These are phyloP conservation scores for Phalloptychus januarius DNA, from an alignment of 2,797 vertebrate species.

Conservation along the genomic window DNA sequence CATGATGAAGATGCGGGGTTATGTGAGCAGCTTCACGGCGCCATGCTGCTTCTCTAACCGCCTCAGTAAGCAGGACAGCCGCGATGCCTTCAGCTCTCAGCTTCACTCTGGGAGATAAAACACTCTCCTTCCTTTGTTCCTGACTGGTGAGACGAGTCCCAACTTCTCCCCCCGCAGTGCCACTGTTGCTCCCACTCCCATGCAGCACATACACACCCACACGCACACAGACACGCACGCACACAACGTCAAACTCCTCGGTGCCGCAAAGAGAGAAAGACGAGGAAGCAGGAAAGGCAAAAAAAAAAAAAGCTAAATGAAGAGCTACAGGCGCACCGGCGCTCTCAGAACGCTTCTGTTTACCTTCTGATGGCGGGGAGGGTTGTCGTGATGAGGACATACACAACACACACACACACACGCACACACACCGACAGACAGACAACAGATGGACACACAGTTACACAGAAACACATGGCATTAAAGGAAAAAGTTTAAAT, in stretches of 20 bases:
- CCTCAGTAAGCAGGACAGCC: constrained; percentile 45
- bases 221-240: background rate
- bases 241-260: constrained; percentile 33
- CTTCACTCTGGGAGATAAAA: constrained; percentile 37
- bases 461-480: constrained; percentile 70
- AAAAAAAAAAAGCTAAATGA: constrained; percentile 30
- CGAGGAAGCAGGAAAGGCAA: constrained; percentile 22
- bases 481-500: constrained; percentile 52
- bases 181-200: constrained; percentile 49
- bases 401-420: constrained; percentile 79
- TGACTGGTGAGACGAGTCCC: constrained; percentile 13
- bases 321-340: constrained; percentile 56
- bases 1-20: constrained; percentile 63
- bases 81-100: constrained; percentile 46
- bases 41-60: constrained; percentile 62
- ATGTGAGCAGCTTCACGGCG: constrained; percentile 36
- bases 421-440: constrained; percentile 73
- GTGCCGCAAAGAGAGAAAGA: constrained; percentile 28
- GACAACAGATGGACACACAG: constrained; percentile 74
- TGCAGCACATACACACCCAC: constrained; percentile 40
- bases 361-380: constrained; percentile 84
- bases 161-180: constrained; percentile 30
- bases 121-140: constrained; percentile 36
- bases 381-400: constrained; percentile 82
- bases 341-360: constrained; percentile 64